Evolutionary conservation across 2,888 invertebrate species (phyloP).

Genomic region (Netelia melanura): DNA sequence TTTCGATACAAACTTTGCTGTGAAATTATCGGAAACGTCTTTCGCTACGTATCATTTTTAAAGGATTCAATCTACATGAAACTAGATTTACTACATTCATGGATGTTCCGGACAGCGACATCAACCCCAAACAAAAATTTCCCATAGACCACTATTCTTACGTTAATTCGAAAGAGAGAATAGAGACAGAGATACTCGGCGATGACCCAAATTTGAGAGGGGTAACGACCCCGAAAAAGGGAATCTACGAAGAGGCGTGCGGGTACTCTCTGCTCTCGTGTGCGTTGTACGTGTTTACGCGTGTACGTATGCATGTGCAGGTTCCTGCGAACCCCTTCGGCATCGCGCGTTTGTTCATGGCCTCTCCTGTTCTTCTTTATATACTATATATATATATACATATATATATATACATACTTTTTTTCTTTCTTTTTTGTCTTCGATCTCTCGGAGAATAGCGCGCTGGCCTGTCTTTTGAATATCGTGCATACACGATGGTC

Average conservation of each 20-base stretch:
- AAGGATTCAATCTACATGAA: neutral
- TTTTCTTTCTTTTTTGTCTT: constrained; percentile 69
- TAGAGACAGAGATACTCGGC: constrained; percentile 65
- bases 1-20: too few species aligned
- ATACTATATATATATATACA: too few species aligned
- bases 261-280: constrained; percentile 69
- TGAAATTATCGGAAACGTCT: neutral
- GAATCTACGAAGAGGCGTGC: constrained; percentile 74
- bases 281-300: too few species aligned
- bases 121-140: constrained; percentile 67
- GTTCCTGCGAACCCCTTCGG: constrained; percentile 71
- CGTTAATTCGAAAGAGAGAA: constrained; percentile 33
- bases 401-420: constrained; percentile 12
- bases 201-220: constrained; percentile 82
- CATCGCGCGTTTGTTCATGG: constrained; percentile 66
- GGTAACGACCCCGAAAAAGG: constrained; percentile 82
- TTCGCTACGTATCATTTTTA: neutral
- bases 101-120: constrained; percentile 16
- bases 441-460: constrained; percentile 66
- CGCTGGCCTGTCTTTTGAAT: constrained; percentile 76
- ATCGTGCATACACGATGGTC: constrained; percentile 61
- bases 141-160: constrained; percentile 71
- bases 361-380: constrained; percentile 57
- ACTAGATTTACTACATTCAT: constrained; percentile 26
- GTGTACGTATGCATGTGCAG: constrained; percentile 38